Evolutionary conservation across 2,888 invertebrate genomes (phyloP).

Genomic region (Tenthredo distinguenda): DNA sequence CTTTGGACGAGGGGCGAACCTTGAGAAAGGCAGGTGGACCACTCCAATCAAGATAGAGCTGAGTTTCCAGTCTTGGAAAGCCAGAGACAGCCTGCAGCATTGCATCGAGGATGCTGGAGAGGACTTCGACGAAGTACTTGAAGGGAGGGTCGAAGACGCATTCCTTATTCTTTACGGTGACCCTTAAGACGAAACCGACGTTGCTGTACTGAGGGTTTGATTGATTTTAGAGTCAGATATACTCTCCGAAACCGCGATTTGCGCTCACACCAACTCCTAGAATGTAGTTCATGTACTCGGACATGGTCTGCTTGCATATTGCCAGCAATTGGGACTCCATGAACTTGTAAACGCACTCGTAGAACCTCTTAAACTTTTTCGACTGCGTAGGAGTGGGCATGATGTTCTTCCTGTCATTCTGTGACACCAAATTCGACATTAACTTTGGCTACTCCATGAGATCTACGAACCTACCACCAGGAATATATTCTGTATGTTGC

Average conservation of each 20-base stretch:
- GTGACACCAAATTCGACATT: slow-evolving; percentile 56
- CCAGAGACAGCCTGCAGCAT: slow-evolving; percentile 87
- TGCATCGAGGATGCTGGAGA: slow-evolving; percentile 86
- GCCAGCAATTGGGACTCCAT: slow-evolving; percentile 94
- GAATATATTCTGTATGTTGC: slow-evolving; percentile 84
- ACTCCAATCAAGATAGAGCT: slow-evolving; percentile 85
- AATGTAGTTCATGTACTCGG: slow-evolving; percentile 88
- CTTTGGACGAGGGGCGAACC: slow-evolving; percentile 58
- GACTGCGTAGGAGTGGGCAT: slow-evolving; percentile 86
- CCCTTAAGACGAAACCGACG: slow-evolving; percentile 84
- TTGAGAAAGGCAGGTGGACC: slow-evolving; percentile 65
- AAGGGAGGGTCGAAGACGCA: slow-evolving; percentile 88
- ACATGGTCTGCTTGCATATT: slow-evolving; percentile 89
- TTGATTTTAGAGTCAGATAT: slow-evolving; percentile 20
- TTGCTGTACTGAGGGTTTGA: slow-evolving; percentile 77
- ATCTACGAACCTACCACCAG: slow-evolving; percentile 79
- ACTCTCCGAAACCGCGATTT: neutral
- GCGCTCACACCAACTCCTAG: slow-evolving; percentile 87
- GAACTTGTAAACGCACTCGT: slow-evolving; percentile 90
- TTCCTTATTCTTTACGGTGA: slow-evolving; percentile 82
- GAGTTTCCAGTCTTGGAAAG: slow-evolving; percentile 90
- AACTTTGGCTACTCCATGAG: neutral
- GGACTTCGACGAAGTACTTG: slow-evolving; percentile 86
- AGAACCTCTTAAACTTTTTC: slow-evolving; percentile 88
- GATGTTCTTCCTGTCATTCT: slow-evolving; percentile 85